These are phyloP conservation scores for Cyclargus thomasi DNA, from an alignment of 1,140 invertebrate genomes.

Conservation along the genomic window DNA sequence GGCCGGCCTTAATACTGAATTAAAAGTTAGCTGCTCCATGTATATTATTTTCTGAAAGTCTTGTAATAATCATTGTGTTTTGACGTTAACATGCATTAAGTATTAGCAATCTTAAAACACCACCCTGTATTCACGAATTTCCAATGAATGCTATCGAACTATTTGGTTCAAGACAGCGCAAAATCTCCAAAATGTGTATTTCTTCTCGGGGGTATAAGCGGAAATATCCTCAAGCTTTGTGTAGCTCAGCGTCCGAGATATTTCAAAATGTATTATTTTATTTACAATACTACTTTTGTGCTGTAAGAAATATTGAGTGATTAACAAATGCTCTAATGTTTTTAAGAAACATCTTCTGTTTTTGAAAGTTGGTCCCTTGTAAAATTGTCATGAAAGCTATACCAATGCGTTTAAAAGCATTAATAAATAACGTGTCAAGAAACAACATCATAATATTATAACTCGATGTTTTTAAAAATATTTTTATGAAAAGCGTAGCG, in stretches of 20 bases:
- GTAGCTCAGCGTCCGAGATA: slow-evolving; percentile 3
- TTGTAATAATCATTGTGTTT: too few species aligned
- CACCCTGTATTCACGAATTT: slow-evolving; percentile 38
- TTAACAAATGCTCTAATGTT: background rate
- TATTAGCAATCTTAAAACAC: too few species aligned
- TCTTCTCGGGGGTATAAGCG: slow-evolving; percentile 17
- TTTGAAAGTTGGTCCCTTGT: too few species aligned
- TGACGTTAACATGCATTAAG: too few species aligned
- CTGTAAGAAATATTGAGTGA: background rate
- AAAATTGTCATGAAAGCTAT: too few species aligned
- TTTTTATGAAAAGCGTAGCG: slow-evolving; percentile 2
- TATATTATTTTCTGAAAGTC: too few species aligned
- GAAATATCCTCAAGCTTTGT: slow-evolving; percentile 13
- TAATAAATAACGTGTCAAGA: too few species aligned
- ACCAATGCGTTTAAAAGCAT: too few species aligned
- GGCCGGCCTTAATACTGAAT: too few species aligned
- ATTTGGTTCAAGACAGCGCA: slow-evolving; percentile 44
- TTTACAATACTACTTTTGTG: background rate
- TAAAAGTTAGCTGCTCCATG: too few species aligned
- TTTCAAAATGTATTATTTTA: slow-evolving; percentile 14
- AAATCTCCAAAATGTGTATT: slow-evolving; percentile 66
- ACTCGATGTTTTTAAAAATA: background rate
- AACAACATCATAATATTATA: background rate
- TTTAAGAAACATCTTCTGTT: too few species aligned
- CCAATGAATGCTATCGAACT: slow-evolving; percentile 37